Conservation (phyloP, 1,140 invertebrate species). For the Planococcus citri region DNA sequence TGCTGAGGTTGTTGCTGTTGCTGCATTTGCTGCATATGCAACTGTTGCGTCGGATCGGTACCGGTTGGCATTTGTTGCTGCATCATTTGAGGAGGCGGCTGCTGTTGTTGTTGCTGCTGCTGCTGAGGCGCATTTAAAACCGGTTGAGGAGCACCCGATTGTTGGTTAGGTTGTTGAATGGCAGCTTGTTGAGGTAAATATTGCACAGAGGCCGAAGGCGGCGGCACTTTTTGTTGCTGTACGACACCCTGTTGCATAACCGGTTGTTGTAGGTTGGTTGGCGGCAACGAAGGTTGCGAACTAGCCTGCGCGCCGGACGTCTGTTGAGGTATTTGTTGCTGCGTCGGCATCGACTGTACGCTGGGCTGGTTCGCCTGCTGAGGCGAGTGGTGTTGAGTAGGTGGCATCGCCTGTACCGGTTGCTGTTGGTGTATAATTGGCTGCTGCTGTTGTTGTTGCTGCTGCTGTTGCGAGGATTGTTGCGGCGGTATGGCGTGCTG, state of each 20-base stretch:
- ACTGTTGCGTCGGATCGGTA: slow-evolving; percentile 16
- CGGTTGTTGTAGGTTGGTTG: no score
- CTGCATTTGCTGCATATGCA: no score
- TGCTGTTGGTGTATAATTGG: slow-evolving; percentile 9
- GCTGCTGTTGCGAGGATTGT: slow-evolving; percentile 6
- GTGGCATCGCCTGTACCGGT: background rate
- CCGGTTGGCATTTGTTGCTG: no score
- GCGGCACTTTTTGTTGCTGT: slow-evolving; percentile 34
- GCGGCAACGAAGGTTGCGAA: slow-evolving; percentile 25
- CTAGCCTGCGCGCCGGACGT: slow-evolving; percentile 24
- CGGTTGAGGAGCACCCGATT: no score
- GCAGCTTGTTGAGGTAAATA: no score
- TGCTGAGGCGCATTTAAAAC: slow-evolving; percentile 24
- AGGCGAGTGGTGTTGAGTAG: background rate
- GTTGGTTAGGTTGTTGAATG: no score
- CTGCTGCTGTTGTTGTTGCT: background rate
- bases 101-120: slow-evolving; percentile 29
- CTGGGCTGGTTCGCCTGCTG: background rate
- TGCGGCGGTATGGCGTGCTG: slow-evolving; percentile 22
- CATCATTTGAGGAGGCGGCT: slow-evolving; percentile 35
- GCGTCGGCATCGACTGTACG: slow-evolving; percentile 4
- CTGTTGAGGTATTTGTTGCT: slow-evolving; percentile 21
- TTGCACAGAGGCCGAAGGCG: no score
- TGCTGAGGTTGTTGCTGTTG: slow-evolving; percentile 27
- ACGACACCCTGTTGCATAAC: slow-evolving; percentile 29